A percentile compares a stretch with the other conserved stretches of the same genome.
Evolutionary conservation across 1,140 invertebrate species (phyloP).

Genomic region (Panulirus ornatus): DNA sequence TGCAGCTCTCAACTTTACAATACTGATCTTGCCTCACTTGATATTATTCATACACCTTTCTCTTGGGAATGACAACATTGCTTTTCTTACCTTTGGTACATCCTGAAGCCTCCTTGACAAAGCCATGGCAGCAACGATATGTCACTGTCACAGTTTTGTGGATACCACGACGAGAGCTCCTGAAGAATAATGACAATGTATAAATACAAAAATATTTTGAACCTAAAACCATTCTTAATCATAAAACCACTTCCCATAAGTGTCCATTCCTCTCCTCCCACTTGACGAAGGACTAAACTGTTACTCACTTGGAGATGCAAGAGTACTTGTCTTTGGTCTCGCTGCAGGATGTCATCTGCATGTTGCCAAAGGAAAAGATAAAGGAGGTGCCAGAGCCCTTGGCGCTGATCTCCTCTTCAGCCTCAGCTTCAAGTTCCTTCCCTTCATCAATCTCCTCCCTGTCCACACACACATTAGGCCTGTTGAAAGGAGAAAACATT

Average conservation of each 20-base stretch:
- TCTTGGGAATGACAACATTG: too few species aligned
- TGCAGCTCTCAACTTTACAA: too few species aligned
- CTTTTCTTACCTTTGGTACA: slow-evolving; percentile 79
- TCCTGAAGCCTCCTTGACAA: slow-evolving; percentile 78
- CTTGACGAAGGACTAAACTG: neutral
- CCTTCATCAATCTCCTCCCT: slow-evolving; percentile 68
- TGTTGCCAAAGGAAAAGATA: slow-evolving; percentile 70
- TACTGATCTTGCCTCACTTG: too few species aligned
- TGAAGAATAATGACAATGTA: slow-evolving; percentile 75
- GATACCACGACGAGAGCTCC: slow-evolving; percentile 81
- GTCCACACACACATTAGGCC: slow-evolving; percentile 69
- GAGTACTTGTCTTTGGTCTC: slow-evolving; percentile 81
- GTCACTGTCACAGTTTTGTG: slow-evolving; percentile 81
- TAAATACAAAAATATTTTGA: neutral
- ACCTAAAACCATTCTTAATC: neutral
- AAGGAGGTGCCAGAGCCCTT: slow-evolving; percentile 13
- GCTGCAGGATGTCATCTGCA: slow-evolving; percentile 80
- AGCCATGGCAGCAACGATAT: slow-evolving; percentile 83
- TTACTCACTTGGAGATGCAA: slow-evolving; percentile 79
- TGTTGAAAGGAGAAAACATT: slow-evolving; percentile 2
- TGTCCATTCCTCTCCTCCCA: neutral
- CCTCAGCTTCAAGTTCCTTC: slow-evolving; percentile 4
- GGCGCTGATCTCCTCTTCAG: slow-evolving; percentile 5
- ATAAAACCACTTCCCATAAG: neutral
- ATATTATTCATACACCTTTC: too few species aligned